Evolutionary conservation across 1,140 invertebrate species (phyloP).

Genomic region (Scylla paramamosain): DNA sequence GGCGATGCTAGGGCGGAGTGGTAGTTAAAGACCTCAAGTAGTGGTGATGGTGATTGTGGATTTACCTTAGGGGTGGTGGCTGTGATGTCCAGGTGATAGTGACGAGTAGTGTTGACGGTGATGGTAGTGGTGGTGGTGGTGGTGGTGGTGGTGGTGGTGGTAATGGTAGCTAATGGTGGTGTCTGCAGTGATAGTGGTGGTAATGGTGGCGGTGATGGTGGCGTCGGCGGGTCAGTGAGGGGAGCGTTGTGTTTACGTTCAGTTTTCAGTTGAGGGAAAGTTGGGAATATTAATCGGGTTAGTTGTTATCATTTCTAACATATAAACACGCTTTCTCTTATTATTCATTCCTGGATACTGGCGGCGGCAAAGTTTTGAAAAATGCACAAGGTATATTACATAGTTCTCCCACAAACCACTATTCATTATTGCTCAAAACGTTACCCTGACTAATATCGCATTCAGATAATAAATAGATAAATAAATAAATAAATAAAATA

Average conservation of each 20-base stretch:
- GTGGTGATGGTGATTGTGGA: neutral
- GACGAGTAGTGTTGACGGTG: neutral
- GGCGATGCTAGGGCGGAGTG: no score
- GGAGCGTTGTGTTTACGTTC: neutral
- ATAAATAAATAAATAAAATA: no score
- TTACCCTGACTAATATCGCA: no score
- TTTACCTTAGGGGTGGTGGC: neutral
- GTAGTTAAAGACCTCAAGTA: no score
- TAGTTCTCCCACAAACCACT: no score
- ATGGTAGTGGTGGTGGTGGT: neutral
- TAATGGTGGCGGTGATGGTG: neutral
- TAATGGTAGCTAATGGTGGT: neutral
- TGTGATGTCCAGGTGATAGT: neutral
- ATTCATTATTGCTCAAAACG: no score
- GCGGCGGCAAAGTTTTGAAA: no score
- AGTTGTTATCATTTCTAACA: conserved; percentile 11
- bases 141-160: neutral
- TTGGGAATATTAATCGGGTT: neutral
- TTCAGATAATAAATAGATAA: no score
- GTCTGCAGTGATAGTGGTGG: neutral
- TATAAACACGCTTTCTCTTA: neutral
- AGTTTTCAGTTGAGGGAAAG: neutral
- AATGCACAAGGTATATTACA: no score
- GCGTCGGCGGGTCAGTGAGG: neutral
- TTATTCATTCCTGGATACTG: neutral